Conservation (phyloP, 2,888 invertebrate species). For the Clanis bilineata region DNA sequence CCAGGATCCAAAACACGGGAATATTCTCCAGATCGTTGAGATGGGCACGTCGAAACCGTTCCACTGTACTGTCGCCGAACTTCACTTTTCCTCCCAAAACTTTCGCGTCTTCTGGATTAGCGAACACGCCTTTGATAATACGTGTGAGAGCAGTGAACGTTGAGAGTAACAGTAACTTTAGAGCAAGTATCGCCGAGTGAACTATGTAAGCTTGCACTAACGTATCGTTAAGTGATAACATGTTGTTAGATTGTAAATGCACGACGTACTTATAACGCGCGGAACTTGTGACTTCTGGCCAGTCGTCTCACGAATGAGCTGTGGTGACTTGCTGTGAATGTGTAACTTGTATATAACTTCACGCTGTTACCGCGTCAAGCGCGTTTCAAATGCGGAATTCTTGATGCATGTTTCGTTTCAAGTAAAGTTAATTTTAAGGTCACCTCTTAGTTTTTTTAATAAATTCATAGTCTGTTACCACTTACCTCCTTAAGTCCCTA, state of each 20-base stretch:
- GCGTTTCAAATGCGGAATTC: not conserved
- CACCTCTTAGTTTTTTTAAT: not conserved
- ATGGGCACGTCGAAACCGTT: slow-evolving; percentile 81
- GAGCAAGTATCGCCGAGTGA: slow-evolving; percentile 59
- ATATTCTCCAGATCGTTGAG: slow-evolving; percentile 89
- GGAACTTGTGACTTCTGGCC: not conserved
- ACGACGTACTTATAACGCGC: not conserved
- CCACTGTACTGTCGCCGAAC: slow-evolving; percentile 58
- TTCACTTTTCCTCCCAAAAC: slow-evolving; percentile 54
- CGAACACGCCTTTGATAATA: slow-evolving; percentile 46
- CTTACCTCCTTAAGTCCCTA: too few species aligned
- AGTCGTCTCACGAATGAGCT: not conserved
- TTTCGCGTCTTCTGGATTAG: slow-evolving; percentile 65
- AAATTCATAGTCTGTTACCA: not conserved
- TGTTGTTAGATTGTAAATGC: slow-evolving; percentile 30
- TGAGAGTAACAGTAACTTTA: slow-evolving; percentile 54
- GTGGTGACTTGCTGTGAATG: not conserved
- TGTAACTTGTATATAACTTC: not conserved
- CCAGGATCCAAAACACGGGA: slow-evolving; percentile 83
- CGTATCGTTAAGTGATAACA: slow-evolving; percentile 49
- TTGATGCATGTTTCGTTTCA: not conserved
- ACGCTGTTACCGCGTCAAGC: not conserved
- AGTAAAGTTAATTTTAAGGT: not conserved
- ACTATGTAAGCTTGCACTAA: slow-evolving; percentile 62
- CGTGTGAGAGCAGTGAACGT: slow-evolving; percentile 50